Conservation (phyloP, 2,888 invertebrate species). For the Andrena fulva region DNA sequence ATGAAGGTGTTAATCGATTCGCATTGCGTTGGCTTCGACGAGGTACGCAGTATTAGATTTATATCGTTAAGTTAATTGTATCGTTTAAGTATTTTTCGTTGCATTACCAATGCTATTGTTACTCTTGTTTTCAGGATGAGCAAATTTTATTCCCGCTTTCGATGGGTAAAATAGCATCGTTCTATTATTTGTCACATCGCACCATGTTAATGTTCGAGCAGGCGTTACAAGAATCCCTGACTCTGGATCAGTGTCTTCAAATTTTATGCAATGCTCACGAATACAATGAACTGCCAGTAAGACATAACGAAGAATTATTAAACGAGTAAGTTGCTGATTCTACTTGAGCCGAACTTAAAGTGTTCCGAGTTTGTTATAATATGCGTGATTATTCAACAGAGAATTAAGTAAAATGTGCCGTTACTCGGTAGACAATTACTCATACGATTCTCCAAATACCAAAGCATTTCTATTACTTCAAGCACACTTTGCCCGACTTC, state of each 20-base stretch:
- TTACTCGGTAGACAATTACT: slow-evolving; percentile 89
- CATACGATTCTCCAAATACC: slow-evolving; percentile 96
- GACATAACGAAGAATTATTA: slow-evolving; percentile 98
- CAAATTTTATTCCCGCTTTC: slow-evolving; percentile 83
- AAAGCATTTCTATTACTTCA: slow-evolving; percentile 97
- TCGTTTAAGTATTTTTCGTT: slow-evolving; percentile 12
- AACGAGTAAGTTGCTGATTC: slow-evolving; percentile 89
- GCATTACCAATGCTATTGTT: neutral
- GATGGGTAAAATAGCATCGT: slow-evolving; percentile 97
- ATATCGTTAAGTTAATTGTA: slow-evolving; percentile 1
- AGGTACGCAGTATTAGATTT: slow-evolving; percentile 85
- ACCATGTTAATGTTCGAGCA: slow-evolving; percentile 94
- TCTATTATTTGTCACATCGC: slow-evolving; percentile 97
- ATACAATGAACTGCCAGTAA: slow-evolving; percentile 96
- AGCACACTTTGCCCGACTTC: slow-evolving; percentile 94
- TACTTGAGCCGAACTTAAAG: neutral
- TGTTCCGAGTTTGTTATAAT: neutral
- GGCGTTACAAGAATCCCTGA: slow-evolving; percentile 88
- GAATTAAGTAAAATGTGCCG: slow-evolving; percentile 93
- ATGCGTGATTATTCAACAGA: slow-evolving; percentile 85
- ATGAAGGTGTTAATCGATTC: slow-evolving; percentile 90
- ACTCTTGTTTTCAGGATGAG: slow-evolving; percentile 69
- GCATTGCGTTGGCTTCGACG: slow-evolving; percentile 92
- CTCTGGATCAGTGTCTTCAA: slow-evolving; percentile 90
- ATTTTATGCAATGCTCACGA: slow-evolving; percentile 95